Conservation (phyloP, 2,888 invertebrate genomes). For the Platycheirus rosarum region DNA sequence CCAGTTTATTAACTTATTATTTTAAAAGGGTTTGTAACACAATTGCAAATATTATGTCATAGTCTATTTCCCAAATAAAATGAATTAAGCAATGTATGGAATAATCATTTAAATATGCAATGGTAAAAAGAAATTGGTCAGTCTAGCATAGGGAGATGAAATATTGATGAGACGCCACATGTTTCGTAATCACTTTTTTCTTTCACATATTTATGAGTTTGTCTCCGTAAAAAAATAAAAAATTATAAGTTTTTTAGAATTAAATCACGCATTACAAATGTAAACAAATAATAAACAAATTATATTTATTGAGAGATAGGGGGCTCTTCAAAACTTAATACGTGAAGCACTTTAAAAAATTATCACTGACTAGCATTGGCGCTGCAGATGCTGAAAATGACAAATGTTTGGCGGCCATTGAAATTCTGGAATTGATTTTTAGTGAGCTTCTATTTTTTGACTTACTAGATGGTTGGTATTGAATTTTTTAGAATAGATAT, state of each 20-base stretch:
- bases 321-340: constrained; percentile 73
- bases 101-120: too few relatives aligned
- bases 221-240: not conserved
- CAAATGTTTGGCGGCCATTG: constrained; percentile 60
- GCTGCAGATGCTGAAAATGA: constrained; percentile 61
- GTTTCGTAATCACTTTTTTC: constrained; percentile 17
- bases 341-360: constrained; percentile 63
- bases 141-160: not conserved
- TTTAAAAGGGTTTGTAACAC: too few relatives aligned
- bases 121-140: too few relatives aligned
- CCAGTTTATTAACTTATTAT: too few relatives aligned
- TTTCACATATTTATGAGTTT: not conserved
- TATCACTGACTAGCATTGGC: constrained; percentile 71
- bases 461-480: constrained; percentile 31
- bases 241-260: not conserved
- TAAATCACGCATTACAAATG: constrained; percentile 22
- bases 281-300: constrained; percentile 65
- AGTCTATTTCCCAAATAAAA: too few relatives aligned
- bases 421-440: constrained; percentile 8
- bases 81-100: too few relatives aligned
- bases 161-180: not conserved
- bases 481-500: constrained; percentile 44
- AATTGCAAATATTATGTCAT: too few relatives aligned
- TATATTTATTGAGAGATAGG: constrained; percentile 69
- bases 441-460: constrained; percentile 10